Evolutionary conservation across 2,888 invertebrate genomes (phyloP).

Genomic region (Candidula unifasciata): DNA sequence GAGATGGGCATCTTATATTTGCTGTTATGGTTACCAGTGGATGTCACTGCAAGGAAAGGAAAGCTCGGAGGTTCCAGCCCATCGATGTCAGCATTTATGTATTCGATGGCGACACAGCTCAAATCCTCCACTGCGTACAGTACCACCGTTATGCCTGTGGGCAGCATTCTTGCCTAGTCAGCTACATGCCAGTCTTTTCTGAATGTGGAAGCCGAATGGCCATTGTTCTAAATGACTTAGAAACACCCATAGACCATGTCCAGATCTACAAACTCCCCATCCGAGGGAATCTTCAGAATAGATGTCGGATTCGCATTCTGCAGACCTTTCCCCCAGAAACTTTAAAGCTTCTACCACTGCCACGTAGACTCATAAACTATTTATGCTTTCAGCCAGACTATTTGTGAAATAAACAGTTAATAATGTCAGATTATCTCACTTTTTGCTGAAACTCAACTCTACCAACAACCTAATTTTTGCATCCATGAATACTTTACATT

Average conservation of each 20-base stretch:
- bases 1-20: conserved; percentile 74
- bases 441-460: no score
- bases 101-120: conserved; percentile 73
- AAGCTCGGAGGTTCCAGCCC: conserved; percentile 72
- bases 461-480: no score
- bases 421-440: no score
- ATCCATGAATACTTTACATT: no score
- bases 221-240: conserved; percentile 73
- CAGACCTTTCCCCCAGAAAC: conserved; percentile 70
- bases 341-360: conserved; percentile 73
- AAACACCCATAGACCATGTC: conserved; percentile 72
- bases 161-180: conserved; percentile 75
- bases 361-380: conserved; percentile 73
- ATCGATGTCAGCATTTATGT: conserved; percentile 75
- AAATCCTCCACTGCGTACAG: conserved; percentile 76
- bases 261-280: conserved; percentile 76
- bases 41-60: conserved; percentile 75
- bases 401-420: conserved; percentile 48
- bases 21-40: conserved; percentile 73
- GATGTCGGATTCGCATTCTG: conserved; percentile 74
- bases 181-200: conserved; percentile 76
- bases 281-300: conserved; percentile 72
- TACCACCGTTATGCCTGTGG: conserved; percentile 76
- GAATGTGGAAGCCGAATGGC: conserved; percentile 76
- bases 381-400: conserved; percentile 76